Percentiles rank a stretch among this genome's conserved stretches.
Conservation (phyloP, 2,113 vertebrate species). For the Gambusia holbrooki region DNA sequence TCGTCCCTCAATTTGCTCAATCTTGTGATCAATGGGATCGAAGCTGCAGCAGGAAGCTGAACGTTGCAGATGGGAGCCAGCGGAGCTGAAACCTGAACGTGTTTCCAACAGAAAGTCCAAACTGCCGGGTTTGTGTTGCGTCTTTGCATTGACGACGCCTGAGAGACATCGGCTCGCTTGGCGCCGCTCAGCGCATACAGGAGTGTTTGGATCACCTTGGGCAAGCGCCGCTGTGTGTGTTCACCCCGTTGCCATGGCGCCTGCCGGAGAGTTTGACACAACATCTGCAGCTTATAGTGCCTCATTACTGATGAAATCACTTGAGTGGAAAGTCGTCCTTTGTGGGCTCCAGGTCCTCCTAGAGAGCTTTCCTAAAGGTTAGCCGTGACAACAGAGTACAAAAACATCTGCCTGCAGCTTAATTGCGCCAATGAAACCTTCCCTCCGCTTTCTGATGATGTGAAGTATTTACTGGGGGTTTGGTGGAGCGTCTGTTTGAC, state of each 20-base stretch:
- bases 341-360: constrained; percentile 68
- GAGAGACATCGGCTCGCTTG: constrained; percentile 61
- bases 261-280: constrained; percentile 72
- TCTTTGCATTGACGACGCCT: constrained; percentile 55
- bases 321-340: constrained; percentile 78
- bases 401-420: constrained; percentile 73
- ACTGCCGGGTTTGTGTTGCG: constrained; percentile 27
- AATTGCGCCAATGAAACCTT: constrained; percentile 65
- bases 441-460: constrained; percentile 47
- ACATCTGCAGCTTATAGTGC: constrained; percentile 81
- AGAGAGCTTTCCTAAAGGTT: constrained; percentile 64
- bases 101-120: constrained; percentile 46
- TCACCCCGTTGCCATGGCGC: constrained; percentile 74
- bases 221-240: constrained; percentile 69
- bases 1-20: too few species aligned
- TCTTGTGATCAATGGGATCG: too few species aligned
- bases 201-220: constrained; percentile 76
- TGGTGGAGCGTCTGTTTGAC: constrained; percentile 71
- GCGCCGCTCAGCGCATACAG: constrained; percentile 68
- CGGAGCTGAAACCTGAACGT: constrained; percentile 36
- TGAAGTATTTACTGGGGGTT: constrained; percentile 66
- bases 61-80: constrained; percentile 40
- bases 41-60: constrained; percentile 34
- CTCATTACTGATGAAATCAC: constrained; percentile 80
- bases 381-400: constrained; percentile 67